A percentile compares a stretch with the other conserved stretches of the same genome.
These are phyloP conservation scores for Artibeus lituratus DNA, from an alignment of 2,797 vertebrate genomes.

Conservation along the genomic window DNA sequence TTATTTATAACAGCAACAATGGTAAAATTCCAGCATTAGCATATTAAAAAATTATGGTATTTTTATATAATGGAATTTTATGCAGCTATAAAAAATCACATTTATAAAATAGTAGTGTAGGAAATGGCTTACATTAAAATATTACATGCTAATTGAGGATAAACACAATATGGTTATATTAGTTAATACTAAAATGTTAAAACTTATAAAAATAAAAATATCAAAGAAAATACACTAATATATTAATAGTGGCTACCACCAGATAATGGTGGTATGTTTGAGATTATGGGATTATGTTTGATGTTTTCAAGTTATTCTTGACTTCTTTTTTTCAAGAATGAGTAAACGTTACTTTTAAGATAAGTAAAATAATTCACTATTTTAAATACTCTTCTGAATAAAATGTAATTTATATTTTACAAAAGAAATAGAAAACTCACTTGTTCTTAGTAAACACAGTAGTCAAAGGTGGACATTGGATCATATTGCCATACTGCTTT, in stretches of 20 bases:
- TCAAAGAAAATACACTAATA: neutral
- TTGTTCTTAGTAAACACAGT: constrained; percentile 10
- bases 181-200: neutral
- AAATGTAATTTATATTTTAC: constrained; percentile 23
- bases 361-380: constrained; percentile 8
- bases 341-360: neutral
- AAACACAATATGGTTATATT: neutral
- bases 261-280: neutral
- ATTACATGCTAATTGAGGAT: neutral
- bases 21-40: neutral
- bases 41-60: neutral
- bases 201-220: neutral
- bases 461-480: neutral
- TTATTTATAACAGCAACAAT: neutral
- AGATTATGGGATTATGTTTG: neutral
- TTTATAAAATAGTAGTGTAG: neutral
- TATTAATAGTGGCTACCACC: neutral
- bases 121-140: neutral
- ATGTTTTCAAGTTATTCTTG: neutral
- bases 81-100: neutral
- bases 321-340: neutral
- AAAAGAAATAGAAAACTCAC: neutral
- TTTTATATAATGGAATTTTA: neutral
- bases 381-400: neutral
- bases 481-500: neutral